Base-by-base conservation (phyloP, 2,888 invertebrate species). In the Prionchulus punctatus region DNA sequence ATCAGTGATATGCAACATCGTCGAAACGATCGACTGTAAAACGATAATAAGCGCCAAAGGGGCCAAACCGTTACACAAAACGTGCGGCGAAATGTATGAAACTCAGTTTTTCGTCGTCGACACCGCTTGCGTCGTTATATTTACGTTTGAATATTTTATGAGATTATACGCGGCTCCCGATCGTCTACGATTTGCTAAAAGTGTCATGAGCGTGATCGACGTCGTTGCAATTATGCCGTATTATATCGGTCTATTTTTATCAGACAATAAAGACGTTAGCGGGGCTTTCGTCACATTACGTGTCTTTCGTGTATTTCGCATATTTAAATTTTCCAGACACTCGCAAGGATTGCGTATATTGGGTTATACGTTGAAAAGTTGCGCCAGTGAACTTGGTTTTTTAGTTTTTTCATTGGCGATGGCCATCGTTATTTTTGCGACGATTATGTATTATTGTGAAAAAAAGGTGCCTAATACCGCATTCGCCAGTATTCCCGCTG, bases 381-480 rank as follows among this genome's bases (percentile, higher is more conserved):
- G 96, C 78, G 94, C 94, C 73, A 91, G 90, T 74, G 96, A 96
- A 78, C 81, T 99, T 66, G 98, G 98, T 64, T 99, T 99, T 79
- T 82, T 99, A 61, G 92, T 98, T 60, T 99, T 99, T 77, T 98
- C 96, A 30, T 78, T 99, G 70, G 92, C 94, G 62, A 96, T 98
- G 96, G 98, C 98, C 69, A 98, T 99, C 75, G 96, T 99, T 70
- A 99, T 99, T 71, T 99, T 99, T 75, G 96, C 98, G 61, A 99
- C 98, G 43, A 92, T 99, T 66, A 99, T 99, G 94, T 99, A 91
- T 79, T 99, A 99, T 79, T 94, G 96, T 54, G 98, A 99, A 80
- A 98, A 98, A 78, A 94, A 94, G 74, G 94, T 91, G 63, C 84
- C 84, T 68, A 85, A 85, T 67, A 96, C 96, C 56, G 87, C 87